Base-by-base conservation (phyloP, 35 echinoderm and acorn worm species). In the Nesometra sesokonis region DNA sequence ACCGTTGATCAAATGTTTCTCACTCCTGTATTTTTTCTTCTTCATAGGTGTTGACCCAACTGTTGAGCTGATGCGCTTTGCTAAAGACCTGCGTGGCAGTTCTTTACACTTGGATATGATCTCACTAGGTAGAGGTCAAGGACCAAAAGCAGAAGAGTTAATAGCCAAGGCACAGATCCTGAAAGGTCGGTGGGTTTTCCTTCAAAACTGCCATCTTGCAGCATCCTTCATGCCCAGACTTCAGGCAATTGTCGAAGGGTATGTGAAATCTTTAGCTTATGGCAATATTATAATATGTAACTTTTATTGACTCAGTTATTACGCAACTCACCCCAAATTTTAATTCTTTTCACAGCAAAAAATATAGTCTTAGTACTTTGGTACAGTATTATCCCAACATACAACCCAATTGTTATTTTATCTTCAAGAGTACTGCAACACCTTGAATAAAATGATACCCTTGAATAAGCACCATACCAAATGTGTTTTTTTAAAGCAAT, bases 91-190 rank as follows among this genome's bases (percentile, higher is more conserved):
- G 82, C 79, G 96, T 32, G 95, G 95, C 29, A 94, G 92, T 37
- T 84, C 93, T 35, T 87, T 99, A 32, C 92, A 99, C 77, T 85
- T 99, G 27, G 96, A 99, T 79, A 91, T 99, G 78, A 99, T 97
- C 40, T 99, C 96, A 27, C 86, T 94, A 29, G 95, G 96, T 0
- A 46, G 96, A 39, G 96, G 96, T 5, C 96, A 99, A 37, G 96
- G 96, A 0, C 96, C 96, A 5, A 99, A 97, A 38, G 96, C 96
- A 17, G 96, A 99, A 86, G 96, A 99, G 78, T 83, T 99, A 46
- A 99, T 99, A 47, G 90, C 96, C 37, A 99, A 99, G 87, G 96
- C 96, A 38, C 96, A 99, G 88, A 99, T 99, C n/a, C 85, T 99
- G 30, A 99, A 99, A 80, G 96, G 96, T 1, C 37, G 93, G 35